Percentiles rank a stretch among this genome's conserved stretches.
Conservation (phyloP, 2,888 invertebrate genomes). For the Lapara coniferarum region DNA sequence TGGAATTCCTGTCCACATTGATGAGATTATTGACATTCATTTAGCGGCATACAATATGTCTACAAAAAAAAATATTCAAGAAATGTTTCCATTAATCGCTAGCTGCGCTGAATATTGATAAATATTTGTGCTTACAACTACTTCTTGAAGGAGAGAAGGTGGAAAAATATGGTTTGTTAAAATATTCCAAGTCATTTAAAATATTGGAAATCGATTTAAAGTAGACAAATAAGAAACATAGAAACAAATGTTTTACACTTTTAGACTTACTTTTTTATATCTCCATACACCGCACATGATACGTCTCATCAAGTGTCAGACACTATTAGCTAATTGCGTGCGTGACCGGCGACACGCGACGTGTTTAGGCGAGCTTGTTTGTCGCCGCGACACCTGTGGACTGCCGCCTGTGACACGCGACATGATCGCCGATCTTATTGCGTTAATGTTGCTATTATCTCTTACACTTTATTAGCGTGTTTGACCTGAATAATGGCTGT, state of each 20-base stretch:
- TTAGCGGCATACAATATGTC: no score
- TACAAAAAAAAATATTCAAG: no score
- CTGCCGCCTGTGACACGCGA: not conserved
- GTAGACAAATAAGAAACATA: no score
- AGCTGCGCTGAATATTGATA: no score
- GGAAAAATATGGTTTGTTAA: no score
- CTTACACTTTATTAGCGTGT: no score
- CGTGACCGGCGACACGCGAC: slow-evolving; percentile 6
- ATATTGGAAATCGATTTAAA: no score
- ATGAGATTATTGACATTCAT: not conserved
- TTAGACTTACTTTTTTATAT: not conserved
- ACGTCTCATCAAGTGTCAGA: slow-evolving; percentile 12
- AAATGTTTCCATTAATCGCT: no score
- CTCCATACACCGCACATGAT: not conserved
- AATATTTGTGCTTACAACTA: no score
- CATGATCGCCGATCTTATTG: not conserved
- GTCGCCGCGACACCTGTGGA: not conserved
- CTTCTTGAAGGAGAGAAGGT: no score
- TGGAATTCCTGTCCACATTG: not conserved
- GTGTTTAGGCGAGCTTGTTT: not conserved
- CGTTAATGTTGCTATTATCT: not conserved
- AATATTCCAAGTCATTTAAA: no score
- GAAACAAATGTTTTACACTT: no score
- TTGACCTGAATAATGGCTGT: not conserved
- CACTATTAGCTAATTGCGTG: slow-evolving; percentile 26